A percentile compares a stretch with the other conserved stretches of the same genome.
Conservation (phyloP, 2,113 vertebrate genomes). For the Thalassarche chlororhynchos region DNA sequence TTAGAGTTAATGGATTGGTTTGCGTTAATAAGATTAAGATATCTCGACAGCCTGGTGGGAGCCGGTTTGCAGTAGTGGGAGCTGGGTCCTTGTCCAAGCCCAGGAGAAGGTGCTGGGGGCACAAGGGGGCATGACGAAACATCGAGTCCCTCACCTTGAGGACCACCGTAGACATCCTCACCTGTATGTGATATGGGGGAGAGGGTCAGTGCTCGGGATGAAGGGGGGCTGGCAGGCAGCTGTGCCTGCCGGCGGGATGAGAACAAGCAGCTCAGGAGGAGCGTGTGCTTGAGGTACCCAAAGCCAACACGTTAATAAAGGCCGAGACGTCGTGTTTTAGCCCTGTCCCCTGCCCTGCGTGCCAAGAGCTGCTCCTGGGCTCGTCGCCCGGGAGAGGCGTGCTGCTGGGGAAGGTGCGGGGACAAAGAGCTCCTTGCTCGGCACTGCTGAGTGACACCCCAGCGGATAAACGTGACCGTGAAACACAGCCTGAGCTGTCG, state of each 20-base stretch:
- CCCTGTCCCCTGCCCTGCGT: background rate
- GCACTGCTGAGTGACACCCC: constrained; percentile 22
- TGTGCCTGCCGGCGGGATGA: accelerated
- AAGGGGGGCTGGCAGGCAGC: background rate
- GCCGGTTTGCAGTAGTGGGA: background rate
- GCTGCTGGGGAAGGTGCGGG: background rate
- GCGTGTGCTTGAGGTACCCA: background rate
- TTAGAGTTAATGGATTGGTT: constrained; percentile 27
- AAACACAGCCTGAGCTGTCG: constrained; percentile 62
- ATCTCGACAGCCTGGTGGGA: background rate
- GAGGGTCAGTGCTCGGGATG: background rate
- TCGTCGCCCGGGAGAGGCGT: background rate
- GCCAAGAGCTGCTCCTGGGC: background rate
- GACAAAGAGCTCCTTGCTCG: background rate
- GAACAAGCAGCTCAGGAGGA: background rate
- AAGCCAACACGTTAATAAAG: background rate
- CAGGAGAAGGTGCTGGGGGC: background rate
- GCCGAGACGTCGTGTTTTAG: accelerated
- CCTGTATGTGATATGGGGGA: accelerated
- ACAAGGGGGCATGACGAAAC: background rate
- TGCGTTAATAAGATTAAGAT: background rate
- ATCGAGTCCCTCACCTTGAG: background rate
- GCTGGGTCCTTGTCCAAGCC: background rate
- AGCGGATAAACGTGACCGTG: constrained; percentile 54
- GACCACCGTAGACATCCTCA: accelerated